phyloP scores from a whole-genome alignment of 2,113 vertebrate species.

The Dasyurus viverrinus region DNA sequence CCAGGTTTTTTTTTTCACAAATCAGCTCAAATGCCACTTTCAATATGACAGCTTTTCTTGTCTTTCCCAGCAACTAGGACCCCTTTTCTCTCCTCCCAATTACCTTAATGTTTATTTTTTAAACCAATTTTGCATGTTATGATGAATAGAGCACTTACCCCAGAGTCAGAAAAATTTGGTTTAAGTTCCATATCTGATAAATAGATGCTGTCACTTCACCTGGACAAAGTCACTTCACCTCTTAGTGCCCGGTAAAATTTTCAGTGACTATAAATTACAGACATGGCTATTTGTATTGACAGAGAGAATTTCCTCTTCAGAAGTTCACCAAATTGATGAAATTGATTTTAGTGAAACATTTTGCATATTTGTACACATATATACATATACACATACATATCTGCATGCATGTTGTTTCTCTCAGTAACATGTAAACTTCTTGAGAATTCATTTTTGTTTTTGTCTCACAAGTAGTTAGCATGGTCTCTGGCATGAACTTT shows the following conservation, averaged over 20 bases:
- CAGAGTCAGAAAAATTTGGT: background rate
- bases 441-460: background rate
- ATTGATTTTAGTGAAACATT: background rate
- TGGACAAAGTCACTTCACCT: background rate
- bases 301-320: background rate
- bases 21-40: background rate
- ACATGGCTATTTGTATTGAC: background rate
- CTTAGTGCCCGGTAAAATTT: background rate
- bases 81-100: background rate
- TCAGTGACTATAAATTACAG: background rate
- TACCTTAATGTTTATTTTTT: background rate
- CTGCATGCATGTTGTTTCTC: background rate
- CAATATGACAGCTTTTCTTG: background rate
- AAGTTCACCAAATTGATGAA: background rate
- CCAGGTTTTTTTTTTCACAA: background rate
- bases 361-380: background rate
- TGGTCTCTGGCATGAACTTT: background rate
- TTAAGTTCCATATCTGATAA: background rate
- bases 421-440: background rate
- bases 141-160: background rate
- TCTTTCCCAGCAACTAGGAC: background rate
- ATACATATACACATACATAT: background rate
- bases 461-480: background rate
- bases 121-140: background rate
- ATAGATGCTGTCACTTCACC: background rate